These are phyloP conservation scores for Caenorhabditis sulstoni DNA, from an alignment of 2,888 invertebrate species.

Conservation along the genomic window DNA sequence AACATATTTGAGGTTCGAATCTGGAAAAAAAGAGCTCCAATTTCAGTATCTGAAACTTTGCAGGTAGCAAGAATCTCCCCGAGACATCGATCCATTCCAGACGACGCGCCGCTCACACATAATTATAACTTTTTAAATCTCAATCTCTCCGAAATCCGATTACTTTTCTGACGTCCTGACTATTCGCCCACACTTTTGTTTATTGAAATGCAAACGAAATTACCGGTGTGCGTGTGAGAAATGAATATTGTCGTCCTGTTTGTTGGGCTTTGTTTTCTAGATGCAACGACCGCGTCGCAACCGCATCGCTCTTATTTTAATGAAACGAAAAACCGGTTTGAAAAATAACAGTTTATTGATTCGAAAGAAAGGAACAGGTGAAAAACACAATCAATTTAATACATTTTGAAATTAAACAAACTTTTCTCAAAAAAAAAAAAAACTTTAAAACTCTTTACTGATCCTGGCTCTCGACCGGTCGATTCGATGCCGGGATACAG, in stretches of 20 bases:
- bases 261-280: neutral
- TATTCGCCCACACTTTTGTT: neutral
- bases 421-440: no score
- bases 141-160: neutral
- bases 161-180: neutral
- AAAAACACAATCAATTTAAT: no score
- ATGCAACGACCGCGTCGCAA: no score
- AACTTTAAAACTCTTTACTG: no score
- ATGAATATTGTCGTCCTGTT: slow-evolving; percentile 54
- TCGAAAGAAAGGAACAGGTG: no score
- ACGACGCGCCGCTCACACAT: neutral
- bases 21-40: neutral
- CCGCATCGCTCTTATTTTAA: no score
- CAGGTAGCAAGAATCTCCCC: slow-evolving; percentile 23
- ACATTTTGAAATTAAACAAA: no score
- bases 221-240: slow-evolving; percentile 55
- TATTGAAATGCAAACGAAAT: slow-evolving; percentile 21
- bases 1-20: slow-evolving; percentile 23
- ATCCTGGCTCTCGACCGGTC: no score
- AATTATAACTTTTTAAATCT: neutral
- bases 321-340: no score
- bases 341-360: no score
- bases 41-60: neutral
- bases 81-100: neutral
- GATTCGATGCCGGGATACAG: no score